Conservation (phyloP, 2,888 invertebrate species). For the Pristionchus entomophagus region DNA sequence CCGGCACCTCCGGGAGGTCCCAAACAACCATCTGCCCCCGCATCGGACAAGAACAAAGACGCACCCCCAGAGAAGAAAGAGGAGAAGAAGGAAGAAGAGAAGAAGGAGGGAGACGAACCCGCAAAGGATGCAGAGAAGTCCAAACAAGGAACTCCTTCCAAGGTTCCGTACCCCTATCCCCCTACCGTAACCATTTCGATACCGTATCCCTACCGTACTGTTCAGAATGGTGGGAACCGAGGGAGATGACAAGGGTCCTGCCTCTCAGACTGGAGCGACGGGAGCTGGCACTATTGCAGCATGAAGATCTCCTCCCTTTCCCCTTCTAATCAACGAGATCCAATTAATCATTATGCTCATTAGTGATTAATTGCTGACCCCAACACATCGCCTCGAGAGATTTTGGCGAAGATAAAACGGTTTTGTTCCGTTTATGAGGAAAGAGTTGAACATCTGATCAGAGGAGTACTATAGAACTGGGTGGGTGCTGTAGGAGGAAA, state of each 20-base stretch:
- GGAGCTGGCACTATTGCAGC: constrained; percentile 21
- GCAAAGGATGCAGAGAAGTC: constrained; percentile 6
- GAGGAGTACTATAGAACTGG: too few relatives aligned
- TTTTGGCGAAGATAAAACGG: constrained; percentile 23
- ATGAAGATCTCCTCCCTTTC: neutral
- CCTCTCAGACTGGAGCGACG: neutral
- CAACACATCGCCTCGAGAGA: neutral
- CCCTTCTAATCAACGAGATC: constrained; percentile 14
- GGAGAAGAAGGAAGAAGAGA: neutral
- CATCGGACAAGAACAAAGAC: neutral
- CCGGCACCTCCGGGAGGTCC: neutral
- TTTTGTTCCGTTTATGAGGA: constrained; percentile 23
- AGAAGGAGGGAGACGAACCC: too few relatives aligned
- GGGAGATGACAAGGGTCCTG: constrained; percentile 8
- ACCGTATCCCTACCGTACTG: neutral
- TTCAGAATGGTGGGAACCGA: neutral
- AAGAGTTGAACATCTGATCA: neutral
- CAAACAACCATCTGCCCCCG: neutral
- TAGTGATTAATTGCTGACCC: neutral
- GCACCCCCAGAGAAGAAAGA: neutral
- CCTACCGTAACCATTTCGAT: neutral
- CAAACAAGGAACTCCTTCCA: neutral
- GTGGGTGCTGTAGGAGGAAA: neutral
- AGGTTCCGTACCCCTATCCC: neutral
- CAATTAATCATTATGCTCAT: too few relatives aligned